These are phyloP conservation scores for Aphidoletes aphidimyza DNA, from an alignment of 2,888 invertebrate species.

Conservation along the genomic window DNA sequence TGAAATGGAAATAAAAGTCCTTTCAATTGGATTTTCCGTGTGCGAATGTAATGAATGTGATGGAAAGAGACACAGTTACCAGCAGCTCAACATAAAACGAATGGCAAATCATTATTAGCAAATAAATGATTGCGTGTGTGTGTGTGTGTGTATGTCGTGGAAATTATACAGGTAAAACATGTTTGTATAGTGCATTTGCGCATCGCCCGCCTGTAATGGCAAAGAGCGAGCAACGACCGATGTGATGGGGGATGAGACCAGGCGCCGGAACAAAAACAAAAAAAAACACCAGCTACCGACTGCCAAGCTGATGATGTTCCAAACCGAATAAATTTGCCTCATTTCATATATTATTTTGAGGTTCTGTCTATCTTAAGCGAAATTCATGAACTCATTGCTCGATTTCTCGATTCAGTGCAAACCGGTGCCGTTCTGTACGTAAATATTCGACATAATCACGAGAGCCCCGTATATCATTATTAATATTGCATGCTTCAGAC, in stretches of 20 bases:
- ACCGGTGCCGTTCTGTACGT: neutral
- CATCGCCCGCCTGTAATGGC: neutral
- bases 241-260: neutral
- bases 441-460: slow-evolving; percentile 43
- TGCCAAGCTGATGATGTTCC: neutral
- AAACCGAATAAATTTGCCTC: neutral
- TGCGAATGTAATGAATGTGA: too few species aligned
- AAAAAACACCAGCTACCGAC: neutral
- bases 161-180: slow-evolving; percentile 7
- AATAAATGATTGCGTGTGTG: slow-evolving; percentile 37
- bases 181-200: slow-evolving; percentile 13
- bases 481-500: slow-evolving; percentile 52
- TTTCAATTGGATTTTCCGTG: neutral
- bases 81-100: too few species aligned
- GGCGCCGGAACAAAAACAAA: neutral
- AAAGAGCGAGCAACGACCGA: neutral
- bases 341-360: neutral
- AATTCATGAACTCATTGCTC: slow-evolving; percentile 9
- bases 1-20: neutral
- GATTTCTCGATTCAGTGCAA: neutral
- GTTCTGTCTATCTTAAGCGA: neutral
- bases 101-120: slow-evolving; percentile 8
- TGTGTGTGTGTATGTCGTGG: neutral
- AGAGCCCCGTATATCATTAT: slow-evolving; percentile 39
- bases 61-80: too few species aligned